Conservation (phyloP, 2,113 vertebrate species). For the Perca fluviatilis region DNA sequence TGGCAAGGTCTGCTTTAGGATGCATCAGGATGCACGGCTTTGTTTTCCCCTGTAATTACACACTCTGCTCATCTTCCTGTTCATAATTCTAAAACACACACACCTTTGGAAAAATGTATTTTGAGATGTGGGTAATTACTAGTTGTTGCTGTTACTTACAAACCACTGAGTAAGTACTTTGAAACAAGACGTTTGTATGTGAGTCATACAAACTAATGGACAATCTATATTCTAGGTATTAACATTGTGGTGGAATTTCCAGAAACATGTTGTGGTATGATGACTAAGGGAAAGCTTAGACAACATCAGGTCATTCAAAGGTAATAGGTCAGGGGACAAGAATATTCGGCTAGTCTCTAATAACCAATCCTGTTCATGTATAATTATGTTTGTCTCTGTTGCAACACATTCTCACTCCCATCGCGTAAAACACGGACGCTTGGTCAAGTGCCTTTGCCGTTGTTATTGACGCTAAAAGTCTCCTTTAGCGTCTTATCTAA, state of each 20-base stretch:
- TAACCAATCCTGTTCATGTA: too few relatives aligned
- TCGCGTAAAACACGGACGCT: too few relatives aligned
- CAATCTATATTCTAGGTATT: neutral
- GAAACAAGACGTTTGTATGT: neutral
- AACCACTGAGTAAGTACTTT: constrained; percentile 38
- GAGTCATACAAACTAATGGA: neutral
- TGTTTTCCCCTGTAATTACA: constrained; percentile 69
- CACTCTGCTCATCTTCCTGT: constrained; percentile 46
- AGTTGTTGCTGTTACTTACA: constrained; percentile 39
- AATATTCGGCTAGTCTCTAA: too few relatives aligned
- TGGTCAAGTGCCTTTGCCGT: too few relatives aligned
- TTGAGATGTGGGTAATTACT: constrained; percentile 45
- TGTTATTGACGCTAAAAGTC: too few relatives aligned
- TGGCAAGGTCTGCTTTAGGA: constrained; percentile 58
- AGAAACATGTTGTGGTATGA: too few relatives aligned
- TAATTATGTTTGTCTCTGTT: too few relatives aligned
- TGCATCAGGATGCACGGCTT: constrained; percentile 56
- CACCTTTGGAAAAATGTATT: constrained; percentile 38
- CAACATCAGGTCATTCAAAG: too few relatives aligned
- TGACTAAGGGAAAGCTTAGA: too few relatives aligned
- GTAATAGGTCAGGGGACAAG: too few relatives aligned
- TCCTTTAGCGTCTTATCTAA: too few relatives aligned
- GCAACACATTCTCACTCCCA: too few relatives aligned
- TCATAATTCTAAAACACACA: constrained; percentile 51
- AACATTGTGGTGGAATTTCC: neutral